phyloP scores from a whole-genome alignment of 1,140 invertebrate genomes.

The Drosophila oshimai region DNA sequence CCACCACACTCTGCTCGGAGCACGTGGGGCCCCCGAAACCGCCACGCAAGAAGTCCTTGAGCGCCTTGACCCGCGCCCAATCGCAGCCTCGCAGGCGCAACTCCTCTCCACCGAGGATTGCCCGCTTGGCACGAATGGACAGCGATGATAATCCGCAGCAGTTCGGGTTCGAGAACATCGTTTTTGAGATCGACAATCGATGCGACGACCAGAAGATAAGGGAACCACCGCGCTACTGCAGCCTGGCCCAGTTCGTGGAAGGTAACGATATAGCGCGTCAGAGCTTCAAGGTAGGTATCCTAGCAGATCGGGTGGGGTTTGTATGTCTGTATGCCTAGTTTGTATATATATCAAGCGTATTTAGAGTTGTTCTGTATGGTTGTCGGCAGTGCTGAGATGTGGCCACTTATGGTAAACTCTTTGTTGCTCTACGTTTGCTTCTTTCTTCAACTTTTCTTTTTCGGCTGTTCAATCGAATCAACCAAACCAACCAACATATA shows the following conservation, averaged over 20 bases:
- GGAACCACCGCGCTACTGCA: constrained; percentile 87
- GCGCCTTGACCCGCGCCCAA: constrained; percentile 59
- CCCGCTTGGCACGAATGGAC: constrained; percentile 64
- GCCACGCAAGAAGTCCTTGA: constrained; percentile 64
- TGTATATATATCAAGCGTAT: constrained; percentile 20
- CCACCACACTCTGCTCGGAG: constrained; percentile 86
- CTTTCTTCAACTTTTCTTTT: constrained; percentile 64
- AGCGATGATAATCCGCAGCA: constrained; percentile 84
- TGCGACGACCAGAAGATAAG: constrained; percentile 84
- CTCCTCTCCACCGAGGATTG: constrained; percentile 71
- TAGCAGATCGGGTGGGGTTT: neutral
- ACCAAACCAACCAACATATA: constrained; percentile 32
- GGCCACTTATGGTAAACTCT: constrained; percentile 75
- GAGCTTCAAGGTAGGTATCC: constrained; percentile 86
- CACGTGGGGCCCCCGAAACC: constrained; percentile 57
- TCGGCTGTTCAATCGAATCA: constrained; percentile 41
- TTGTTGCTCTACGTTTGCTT: constrained; percentile 79
- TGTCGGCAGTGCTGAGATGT: constrained; percentile 55
- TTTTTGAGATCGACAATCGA: constrained; percentile 85
- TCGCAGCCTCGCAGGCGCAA: constrained; percentile 81
- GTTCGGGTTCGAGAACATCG: constrained; percentile 88
- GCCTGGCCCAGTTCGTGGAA: constrained; percentile 90
- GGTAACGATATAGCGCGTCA: constrained; percentile 90
- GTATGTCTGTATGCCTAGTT: constrained; percentile 21
- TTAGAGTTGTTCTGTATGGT: constrained; percentile 58